phyloP scores from a whole-genome alignment of 2,113 vertebrate genomes.

The Microtus ochrogaster region DNA sequence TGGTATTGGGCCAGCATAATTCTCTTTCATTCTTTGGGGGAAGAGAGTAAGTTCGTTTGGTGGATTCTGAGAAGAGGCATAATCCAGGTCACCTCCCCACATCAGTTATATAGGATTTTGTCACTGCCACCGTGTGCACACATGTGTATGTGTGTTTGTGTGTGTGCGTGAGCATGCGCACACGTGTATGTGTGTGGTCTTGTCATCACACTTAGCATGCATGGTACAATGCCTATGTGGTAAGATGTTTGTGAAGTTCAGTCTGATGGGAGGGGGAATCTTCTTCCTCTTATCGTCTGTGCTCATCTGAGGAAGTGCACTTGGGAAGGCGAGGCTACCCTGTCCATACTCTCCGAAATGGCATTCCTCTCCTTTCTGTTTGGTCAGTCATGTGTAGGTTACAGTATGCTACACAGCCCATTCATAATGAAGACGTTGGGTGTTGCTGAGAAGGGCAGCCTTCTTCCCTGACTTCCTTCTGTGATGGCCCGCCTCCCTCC shows the following conservation, averaged over 20 bases:
- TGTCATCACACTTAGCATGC: neutral
- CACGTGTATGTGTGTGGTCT: neutral
- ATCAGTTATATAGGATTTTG: too few relatives aligned
- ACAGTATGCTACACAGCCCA: neutral
- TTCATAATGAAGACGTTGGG: neutral
- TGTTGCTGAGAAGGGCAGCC: neutral
- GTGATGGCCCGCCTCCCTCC: neutral
- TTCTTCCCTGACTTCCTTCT: neutral
- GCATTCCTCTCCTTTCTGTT: neutral
- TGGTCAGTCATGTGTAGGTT: neutral
- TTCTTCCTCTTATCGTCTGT: neutral
- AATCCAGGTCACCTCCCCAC: neutral
- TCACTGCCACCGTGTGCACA: too few relatives aligned
- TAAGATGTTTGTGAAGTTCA: neutral
- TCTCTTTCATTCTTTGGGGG: neutral
- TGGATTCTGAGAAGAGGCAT: constrained; percentile 47
- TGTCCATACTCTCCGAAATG: neutral
- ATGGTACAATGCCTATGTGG: neutral
- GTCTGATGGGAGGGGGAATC: neutral
- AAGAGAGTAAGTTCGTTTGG: constrained; percentile 71
- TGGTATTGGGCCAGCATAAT: neutral
- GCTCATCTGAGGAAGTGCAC: neutral
- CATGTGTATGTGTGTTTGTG: neutral
- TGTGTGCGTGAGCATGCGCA: too few relatives aligned
- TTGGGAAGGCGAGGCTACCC: neutral